phyloP scores from a whole-genome alignment of 2,888 invertebrate genomes.

The Empis stercorea region DNA sequence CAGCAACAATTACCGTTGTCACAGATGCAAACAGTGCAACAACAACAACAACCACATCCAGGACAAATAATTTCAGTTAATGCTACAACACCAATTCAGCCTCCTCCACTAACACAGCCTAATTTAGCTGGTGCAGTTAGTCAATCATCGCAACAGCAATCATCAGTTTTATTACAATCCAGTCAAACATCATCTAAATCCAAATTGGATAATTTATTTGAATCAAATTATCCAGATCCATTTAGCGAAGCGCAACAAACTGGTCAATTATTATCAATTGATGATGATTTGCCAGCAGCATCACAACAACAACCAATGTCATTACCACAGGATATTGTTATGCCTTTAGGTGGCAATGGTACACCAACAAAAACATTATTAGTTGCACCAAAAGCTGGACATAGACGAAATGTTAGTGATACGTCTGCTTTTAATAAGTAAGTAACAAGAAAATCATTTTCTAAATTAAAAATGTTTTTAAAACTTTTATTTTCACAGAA shows the following conservation, averaged over 20 bases:
- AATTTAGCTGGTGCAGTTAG: neutral
- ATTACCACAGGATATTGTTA: conserved; percentile 14
- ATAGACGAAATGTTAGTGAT: conserved; percentile 71
- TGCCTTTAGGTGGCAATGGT: conserved; percentile 14
- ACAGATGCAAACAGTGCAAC: conserved; percentile 12
- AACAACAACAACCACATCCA: conserved; percentile 11
- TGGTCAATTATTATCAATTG: conserved; percentile 14
- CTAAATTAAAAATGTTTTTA: conserved; percentile 3
- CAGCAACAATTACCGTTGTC: conserved; percentile 9
- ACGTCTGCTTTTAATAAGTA: conserved; percentile 72
- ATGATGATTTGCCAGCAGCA: conserved; percentile 14
- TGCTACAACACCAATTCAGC: neutral
- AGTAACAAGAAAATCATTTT: conserved; percentile 23
- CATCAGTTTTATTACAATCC: conserved; percentile 6
- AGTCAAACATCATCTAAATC: conserved; percentile 10
- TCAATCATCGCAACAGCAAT: neutral
- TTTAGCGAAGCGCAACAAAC: conserved; percentile 42
- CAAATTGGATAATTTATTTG: conserved; percentile 47
- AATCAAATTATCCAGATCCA: conserved; percentile 56
- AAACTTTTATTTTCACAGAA: conserved; percentile 37
- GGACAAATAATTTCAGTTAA: conserved; percentile 7
- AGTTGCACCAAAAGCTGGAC: conserved; percentile 38
- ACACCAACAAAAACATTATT: conserved; percentile 30
- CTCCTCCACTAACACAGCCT: neutral
- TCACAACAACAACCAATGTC: conserved; percentile 11